phyloP scores from a whole-genome alignment of 1,140 invertebrate species.

The Drosophila quadrilineata region DNA sequence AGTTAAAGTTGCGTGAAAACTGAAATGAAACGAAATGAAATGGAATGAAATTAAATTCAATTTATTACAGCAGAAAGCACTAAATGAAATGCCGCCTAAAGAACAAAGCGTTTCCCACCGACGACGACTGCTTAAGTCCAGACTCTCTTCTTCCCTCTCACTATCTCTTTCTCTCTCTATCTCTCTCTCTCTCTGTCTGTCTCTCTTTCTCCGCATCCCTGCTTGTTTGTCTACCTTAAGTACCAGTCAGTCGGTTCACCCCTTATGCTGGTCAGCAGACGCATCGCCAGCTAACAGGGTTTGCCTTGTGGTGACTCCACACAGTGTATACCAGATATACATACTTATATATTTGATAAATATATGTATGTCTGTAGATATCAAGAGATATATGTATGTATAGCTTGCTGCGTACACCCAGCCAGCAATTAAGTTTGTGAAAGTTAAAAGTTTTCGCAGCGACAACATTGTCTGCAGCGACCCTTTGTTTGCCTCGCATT shows the following conservation, averaged over 20 bases:
- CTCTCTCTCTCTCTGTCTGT: neutral
- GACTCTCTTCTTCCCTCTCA: neutral
- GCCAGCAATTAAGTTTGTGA: slow-evolving; percentile 71
- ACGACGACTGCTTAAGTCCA: slow-evolving; percentile 12
- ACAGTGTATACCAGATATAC: no score
- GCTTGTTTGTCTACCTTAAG: no score
- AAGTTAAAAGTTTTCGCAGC: slow-evolving; percentile 72
- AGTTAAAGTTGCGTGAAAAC: no score
- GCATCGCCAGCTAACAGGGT: neutral
- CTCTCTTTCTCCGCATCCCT: no score
- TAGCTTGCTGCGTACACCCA: slow-evolving; percentile 35
- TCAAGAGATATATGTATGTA: slow-evolving; percentile 51
- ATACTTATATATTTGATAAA: slow-evolving; percentile 13
- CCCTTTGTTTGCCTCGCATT: slow-evolving; percentile 73
- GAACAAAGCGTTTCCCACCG: no score
- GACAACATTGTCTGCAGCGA: slow-evolving; percentile 70
- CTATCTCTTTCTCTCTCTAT: neutral
- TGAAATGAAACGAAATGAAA: neutral
- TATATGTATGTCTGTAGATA: no score
- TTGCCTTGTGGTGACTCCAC: neutral
- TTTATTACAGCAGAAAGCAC: slow-evolving; percentile 20
- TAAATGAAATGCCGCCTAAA: slow-evolving; percentile 13
- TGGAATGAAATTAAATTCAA: slow-evolving; percentile 18
- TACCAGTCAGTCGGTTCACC: neutral
- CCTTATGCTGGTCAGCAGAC: slow-evolving; percentile 24